Evolutionary conservation across 2,113 vertebrate genomes (phyloP).

Genomic region (Percina caprodes): DNA sequence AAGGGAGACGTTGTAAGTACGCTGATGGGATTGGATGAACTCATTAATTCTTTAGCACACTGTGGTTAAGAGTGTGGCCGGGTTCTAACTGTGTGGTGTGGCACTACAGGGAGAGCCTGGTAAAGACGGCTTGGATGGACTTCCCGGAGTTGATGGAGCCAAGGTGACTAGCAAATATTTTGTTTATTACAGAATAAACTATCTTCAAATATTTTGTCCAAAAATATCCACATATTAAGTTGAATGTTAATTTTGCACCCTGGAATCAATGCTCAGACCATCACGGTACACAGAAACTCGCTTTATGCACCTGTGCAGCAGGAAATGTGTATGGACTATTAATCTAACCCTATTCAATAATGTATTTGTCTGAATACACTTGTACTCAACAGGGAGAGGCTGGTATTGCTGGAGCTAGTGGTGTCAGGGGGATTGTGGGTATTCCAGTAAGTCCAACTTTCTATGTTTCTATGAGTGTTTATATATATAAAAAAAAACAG

Average conservation of each 20-base stretch:
- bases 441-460: conserved; percentile 82
- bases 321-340: neutral
- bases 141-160: conserved; percentile 75
- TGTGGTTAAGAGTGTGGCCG: neutral
- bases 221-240: neutral
- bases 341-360: neutral
- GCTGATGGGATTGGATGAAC: neutral
- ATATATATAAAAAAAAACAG: too few species aligned
- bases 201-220: neutral
- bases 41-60: neutral
- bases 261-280: neutral
- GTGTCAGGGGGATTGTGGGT: conserved; percentile 84
- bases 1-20: conserved; percentile 84
- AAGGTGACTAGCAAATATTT: conserved; percentile 71
- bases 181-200: neutral
- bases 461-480: too few species aligned
- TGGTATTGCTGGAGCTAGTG: conserved; percentile 77
- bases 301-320: neutral
- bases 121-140: conserved; percentile 77
- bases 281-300: neutral
- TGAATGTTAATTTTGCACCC: too few species aligned
- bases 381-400: conserved; percentile 78
- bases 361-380: neutral
- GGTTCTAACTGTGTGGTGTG: conserved; percentile 22
- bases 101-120: conserved; percentile 80